A percentile compares a stretch with the other conserved stretches of the same genome.
Conservation (phyloP, 2,797 vertebrate species). For the Natrix natrix region DNA sequence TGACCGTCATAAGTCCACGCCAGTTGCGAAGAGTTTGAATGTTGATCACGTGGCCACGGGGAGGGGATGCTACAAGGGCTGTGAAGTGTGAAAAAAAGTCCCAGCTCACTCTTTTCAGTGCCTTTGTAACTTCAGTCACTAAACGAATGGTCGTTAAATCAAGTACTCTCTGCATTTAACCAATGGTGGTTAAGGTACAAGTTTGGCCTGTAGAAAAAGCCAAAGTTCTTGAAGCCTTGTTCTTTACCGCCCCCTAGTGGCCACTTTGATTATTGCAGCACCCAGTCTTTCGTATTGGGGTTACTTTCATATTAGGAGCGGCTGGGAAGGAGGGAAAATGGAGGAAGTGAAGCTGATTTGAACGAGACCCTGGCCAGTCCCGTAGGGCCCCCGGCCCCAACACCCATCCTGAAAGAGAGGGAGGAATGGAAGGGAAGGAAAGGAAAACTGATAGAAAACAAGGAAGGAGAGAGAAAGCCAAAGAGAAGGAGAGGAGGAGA, state of each 20-base stretch:
- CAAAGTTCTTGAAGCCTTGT: background rate
- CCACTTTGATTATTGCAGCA: background rate
- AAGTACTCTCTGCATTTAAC: background rate
- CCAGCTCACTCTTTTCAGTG: background rate
- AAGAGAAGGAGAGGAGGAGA: no score
- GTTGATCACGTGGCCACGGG: no score
- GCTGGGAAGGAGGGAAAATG: background rate
- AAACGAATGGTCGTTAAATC: background rate
- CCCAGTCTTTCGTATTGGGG: background rate
- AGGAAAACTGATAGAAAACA: no score
- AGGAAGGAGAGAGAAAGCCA: no score
- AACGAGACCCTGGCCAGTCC: background rate
- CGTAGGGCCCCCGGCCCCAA: background rate
- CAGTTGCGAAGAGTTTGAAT: no score
- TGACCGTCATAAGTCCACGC: no score
- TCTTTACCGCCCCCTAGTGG: background rate
- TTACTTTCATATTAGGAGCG: background rate
- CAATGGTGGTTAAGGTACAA: background rate
- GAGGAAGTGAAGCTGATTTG: no score
- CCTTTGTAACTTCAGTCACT: background rate
- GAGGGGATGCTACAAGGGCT: no score
- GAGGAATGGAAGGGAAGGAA: no score
- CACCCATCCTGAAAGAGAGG: background rate
- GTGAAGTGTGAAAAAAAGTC: no score
- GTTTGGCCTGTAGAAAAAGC: background rate